Conservation (phyloP, 1,140 invertebrate species). For the Penaeus chinensis region DNA sequence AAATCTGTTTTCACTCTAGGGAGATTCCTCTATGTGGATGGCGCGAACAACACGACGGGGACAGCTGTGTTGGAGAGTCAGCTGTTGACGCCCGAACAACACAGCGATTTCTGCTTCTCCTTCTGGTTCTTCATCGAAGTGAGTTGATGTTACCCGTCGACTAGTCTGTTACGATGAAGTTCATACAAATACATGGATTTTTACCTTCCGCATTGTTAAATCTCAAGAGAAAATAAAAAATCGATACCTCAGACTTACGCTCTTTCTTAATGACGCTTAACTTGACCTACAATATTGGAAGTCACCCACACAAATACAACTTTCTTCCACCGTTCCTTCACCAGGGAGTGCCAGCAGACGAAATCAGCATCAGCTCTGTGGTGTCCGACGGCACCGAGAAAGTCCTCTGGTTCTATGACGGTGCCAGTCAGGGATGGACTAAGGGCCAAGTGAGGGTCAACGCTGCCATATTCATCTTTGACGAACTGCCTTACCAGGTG, state of each 20-base stretch:
- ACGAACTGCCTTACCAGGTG: slow-evolving; percentile 34
- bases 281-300: too few species aligned
- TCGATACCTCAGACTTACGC: too few species aligned
- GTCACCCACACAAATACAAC: too few species aligned
- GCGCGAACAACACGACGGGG: not conserved
- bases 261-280: too few species aligned
- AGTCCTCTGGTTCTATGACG: not conserved
- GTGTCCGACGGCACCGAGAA: slow-evolving; percentile 21
- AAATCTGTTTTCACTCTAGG: not conserved
- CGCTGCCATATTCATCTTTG: slow-evolving; percentile 3
- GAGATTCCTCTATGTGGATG: slow-evolving; percentile 36
- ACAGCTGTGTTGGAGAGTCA: slow-evolving; percentile 39
- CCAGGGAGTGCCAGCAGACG: slow-evolving; percentile 13
- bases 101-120: slow-evolving; percentile 47
- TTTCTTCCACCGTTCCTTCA: too few species aligned
- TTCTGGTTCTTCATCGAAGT: slow-evolving; percentile 46
- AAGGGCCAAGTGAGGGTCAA: slow-evolving; percentile 24
- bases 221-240: too few species aligned
- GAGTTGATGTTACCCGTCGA: not conserved
- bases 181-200: too few species aligned
- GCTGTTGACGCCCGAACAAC: slow-evolving; percentile 33
- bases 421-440: not conserved
- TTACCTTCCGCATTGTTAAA: too few species aligned
- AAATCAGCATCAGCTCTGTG: slow-evolving; percentile 23
- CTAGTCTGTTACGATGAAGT: too few species aligned